A percentile compares a stretch with the other conserved stretches of the same genome.
Evolutionary conservation across 53 echinoderm and acorn worm genomes (phyloP).

Genomic region (Paracentrotus lividus): DNA sequence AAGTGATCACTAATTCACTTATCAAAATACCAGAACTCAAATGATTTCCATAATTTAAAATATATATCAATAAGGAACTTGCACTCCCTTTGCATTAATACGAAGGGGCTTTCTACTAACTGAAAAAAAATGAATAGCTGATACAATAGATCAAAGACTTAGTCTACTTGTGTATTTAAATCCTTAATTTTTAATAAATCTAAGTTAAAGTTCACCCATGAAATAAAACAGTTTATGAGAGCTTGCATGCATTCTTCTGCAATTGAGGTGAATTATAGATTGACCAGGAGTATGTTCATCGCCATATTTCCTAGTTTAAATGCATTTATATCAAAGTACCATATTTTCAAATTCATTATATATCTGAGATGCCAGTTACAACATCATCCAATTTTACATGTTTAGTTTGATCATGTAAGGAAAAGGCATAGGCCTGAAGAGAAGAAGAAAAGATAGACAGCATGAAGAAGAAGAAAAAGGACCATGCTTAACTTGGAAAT

Average conservation of each 20-base stretch:
- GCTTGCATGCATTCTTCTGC: neutral
- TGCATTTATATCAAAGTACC: neutral
- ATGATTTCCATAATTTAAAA: neutral
- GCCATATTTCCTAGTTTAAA: neutral
- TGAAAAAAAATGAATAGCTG: neutral
- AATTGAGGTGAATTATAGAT: neutral
- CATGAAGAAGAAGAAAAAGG: no score
- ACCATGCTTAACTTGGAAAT: no score
- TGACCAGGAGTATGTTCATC: neutral
- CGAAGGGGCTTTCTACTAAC: neutral
- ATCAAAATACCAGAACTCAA: neutral
- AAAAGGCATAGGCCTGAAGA: no score
- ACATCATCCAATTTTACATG: no score
- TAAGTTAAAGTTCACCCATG: no score
- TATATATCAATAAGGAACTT: neutral
- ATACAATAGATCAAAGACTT: neutral
- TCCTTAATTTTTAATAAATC: neutral
- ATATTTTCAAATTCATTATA: neutral
- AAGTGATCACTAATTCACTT: neutral
- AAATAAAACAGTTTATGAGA: constrained; percentile 18
- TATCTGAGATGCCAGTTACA: no score
- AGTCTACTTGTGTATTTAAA: neutral
- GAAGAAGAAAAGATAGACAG: no score
- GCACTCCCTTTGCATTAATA: neutral
- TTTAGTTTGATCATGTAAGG: no score